phyloP scores from a whole-genome alignment of 2,113 vertebrate species.

The Rhea americana region DNA sequence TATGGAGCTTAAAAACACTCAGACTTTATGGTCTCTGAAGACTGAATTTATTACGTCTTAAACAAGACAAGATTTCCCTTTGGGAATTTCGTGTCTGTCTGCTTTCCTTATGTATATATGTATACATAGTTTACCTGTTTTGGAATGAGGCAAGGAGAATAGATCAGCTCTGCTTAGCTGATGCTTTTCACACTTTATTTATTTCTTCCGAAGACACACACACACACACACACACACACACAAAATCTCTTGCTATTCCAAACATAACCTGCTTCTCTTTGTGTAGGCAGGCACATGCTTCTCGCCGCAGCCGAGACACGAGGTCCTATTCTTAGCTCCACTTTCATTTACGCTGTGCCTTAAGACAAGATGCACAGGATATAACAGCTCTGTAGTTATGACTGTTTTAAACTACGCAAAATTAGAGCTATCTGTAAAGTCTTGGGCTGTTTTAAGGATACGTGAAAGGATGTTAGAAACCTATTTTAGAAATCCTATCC shows the following conservation, averaged over 20 bases:
- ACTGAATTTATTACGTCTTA: conserved; percentile 67
- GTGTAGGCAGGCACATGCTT: conserved; percentile 67
- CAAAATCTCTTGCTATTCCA: conserved; percentile 57
- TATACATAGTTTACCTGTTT: conserved; percentile 63
- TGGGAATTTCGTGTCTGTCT: conserved; percentile 60
- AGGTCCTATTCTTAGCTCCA: conserved; percentile 56
- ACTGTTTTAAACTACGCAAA: conserved; percentile 17
- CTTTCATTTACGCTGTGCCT: conserved; percentile 58
- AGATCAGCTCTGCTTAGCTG: conserved; percentile 47
- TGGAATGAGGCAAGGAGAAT: conserved; percentile 48
- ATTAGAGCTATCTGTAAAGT: conserved; percentile 27
- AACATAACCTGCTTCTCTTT: conserved; percentile 61
- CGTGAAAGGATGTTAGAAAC: neutral
- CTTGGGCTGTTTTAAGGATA: conserved; percentile 10
- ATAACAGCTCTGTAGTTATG: conserved; percentile 36
- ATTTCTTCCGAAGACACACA: conserved; percentile 5
- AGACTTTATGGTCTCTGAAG: conserved; percentile 51
- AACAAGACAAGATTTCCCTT: conserved; percentile 56
- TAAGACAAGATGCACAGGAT: conserved; percentile 42
- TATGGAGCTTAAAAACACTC: conserved; percentile 42
- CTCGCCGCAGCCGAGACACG: conserved; percentile 44
- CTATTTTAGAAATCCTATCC: neutral
- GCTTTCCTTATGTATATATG: conserved; percentile 48
- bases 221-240: neutral
- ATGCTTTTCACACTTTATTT: conserved; percentile 58